Conservation (phyloP, 2,113 vertebrate species). For the Crotalus horridus region DNA sequence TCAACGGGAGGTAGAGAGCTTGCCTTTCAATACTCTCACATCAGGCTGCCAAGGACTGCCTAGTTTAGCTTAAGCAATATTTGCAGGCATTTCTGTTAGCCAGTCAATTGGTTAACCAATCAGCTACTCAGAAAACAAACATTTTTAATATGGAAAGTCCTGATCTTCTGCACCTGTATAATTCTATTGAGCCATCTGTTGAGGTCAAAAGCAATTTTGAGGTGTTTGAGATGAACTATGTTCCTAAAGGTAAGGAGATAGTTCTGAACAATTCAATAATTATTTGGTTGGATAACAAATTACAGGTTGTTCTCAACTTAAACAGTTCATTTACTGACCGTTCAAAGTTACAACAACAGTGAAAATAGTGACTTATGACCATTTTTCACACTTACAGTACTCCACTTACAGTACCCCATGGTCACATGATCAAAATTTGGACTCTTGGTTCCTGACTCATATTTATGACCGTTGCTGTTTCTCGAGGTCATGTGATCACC, state of each 20-base stretch:
- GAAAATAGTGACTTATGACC: too few species aligned
- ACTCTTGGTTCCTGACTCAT: too few species aligned
- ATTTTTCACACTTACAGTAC: too few species aligned
- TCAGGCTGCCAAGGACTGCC: background rate
- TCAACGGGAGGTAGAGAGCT: background rate
- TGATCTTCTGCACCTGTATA: background rate
- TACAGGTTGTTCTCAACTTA: background rate
- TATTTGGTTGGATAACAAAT: background rate
- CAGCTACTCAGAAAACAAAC: background rate
- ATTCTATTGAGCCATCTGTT: background rate
- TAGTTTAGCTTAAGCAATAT: background rate
- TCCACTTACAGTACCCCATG: too few species aligned
- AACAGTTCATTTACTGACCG: background rate
- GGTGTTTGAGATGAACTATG: background rate
- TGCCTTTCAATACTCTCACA: background rate
- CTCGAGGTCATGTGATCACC: too few species aligned
- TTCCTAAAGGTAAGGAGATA: background rate
- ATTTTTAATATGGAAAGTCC: background rate
- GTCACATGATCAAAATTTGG: too few species aligned
- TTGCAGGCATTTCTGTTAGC: background rate
- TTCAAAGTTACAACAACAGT: background rate
- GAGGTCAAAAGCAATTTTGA: background rate
- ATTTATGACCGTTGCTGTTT: too few species aligned
- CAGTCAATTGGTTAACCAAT: background rate
- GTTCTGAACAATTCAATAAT: background rate